Evolutionary conservation across 2,113 vertebrate species (phyloP), one percentile per base, ranked within the genome.

Genomic region (Glaucomys volans): DNA sequence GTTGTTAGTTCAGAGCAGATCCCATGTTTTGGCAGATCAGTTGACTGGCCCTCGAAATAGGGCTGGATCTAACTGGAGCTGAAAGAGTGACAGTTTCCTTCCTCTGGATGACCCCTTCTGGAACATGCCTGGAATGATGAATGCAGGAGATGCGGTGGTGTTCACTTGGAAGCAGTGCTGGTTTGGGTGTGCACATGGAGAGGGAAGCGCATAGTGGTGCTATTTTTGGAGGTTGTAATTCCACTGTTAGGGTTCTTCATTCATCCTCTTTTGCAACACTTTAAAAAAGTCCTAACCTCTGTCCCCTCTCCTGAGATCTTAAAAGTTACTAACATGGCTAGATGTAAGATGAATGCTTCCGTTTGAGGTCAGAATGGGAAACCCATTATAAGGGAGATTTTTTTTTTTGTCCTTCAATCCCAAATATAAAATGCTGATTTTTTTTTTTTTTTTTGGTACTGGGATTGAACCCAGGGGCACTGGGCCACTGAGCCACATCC

Each of bases 81-180:
- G 87, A 95, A 83, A 94, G 92, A 94, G 85, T 92, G 71, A 62
- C 47, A 32, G 40, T 62, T 96, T 97, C 95, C 96, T 97, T 97
- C 96, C 95, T 97, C 44, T 42, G 18, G 79, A 10, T 92, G 77
- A 91, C 47, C 28, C 52, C 87, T 14, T 79, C 44, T 87, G 92
- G 90, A 82, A 84, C 59, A 75, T 22, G 77, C 87, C 90, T 77
- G 67, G 77, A 86, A 52, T 32, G 84, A 69, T 35, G 81, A 88
- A n/a, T 26, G 6, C 13, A n/a, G 57, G 52, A 59, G 83, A 57
- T 16, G 69, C 42, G 32, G 42, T 37, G 69, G 16, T 35, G 13
- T 13, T 69, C 64, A 2, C 42, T 28, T 32, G 0, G 62, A 67
- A 52, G 40, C 81, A 50, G 54, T 37, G 28, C 52, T 90, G 22